Percentiles rank a stretch among this genome's conserved stretches.
phyloP scores from a whole-genome alignment of 2,113 vertebrate genomes.

The Sinocyclocheilus rhinocerous region DNA sequence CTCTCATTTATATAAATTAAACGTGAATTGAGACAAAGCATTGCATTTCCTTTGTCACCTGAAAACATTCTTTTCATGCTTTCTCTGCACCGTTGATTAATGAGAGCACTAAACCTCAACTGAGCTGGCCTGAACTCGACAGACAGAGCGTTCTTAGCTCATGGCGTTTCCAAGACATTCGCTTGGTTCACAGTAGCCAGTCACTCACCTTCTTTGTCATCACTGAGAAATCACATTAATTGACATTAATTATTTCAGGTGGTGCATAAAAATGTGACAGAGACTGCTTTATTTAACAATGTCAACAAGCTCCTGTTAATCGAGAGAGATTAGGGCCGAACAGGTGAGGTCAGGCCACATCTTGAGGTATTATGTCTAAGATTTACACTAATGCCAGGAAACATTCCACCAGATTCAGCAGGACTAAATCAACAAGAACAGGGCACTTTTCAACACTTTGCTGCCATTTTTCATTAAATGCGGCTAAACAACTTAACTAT shows the following conservation, averaged over 20 bases:
- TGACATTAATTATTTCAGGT: background rate
- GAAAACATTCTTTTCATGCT: conserved; percentile 34
- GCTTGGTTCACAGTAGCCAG: conserved; percentile 9
- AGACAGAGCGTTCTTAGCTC: background rate
- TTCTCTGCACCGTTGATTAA: conserved; percentile 31
- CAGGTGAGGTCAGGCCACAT: background rate
- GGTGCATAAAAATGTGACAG: background rate
- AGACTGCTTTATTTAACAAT: background rate
- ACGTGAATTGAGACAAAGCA: background rate
- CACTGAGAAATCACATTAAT: background rate
- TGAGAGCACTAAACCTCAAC: background rate
- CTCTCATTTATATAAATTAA: background rate
- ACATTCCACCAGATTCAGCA: conserved; percentile 31
- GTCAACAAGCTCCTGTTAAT: background rate
- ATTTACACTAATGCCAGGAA: conserved; percentile 23
- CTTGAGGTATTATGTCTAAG: conserved; percentile 26
- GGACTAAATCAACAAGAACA: conserved; percentile 24
- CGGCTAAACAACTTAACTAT: conserved; percentile 19
- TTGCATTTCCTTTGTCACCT: conserved; percentile 29
- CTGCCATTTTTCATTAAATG: conserved; percentile 19
- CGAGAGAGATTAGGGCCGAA: background rate
- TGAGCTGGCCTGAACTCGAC: conserved; percentile 35
- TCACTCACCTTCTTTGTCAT: conserved; percentile 6
- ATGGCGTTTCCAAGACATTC: background rate
- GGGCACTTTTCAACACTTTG: conserved; percentile 27